Evolutionary conservation across 2,888 invertebrate species (phyloP), one percentile per base, ranked within the genome.

Genomic region (Drosophila anomelani): DNA sequence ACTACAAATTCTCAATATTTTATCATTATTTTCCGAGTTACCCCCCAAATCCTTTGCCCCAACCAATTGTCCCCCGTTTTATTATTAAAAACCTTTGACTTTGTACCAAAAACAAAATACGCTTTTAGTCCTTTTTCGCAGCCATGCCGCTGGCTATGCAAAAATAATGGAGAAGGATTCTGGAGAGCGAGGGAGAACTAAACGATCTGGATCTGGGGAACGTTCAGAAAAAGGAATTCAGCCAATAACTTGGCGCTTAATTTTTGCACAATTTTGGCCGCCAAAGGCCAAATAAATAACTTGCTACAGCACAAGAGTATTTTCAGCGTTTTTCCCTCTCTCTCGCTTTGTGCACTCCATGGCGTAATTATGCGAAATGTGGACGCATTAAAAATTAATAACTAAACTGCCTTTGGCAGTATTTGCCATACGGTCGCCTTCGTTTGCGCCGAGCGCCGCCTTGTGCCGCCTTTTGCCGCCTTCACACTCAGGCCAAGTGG

Each of bases 261-360:
- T 80, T 82, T 80, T 75, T 80, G 57, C 78, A 74, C 71, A 88
- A 80, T 78, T 84, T 69, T 53, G 51, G 66, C 36, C 70, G 87
- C 89, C 87, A 78, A 73, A 71, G 89, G 87, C 81, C 73, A 86
- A 84, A 81, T 81, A 86, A 85, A 85, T 88, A 85, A 78, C 89
- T 88, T 63, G 59, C 46, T 64, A 64, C 49, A 64, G 64, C 66
- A 66, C 55, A 55, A 56, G 46, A 56, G 47, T 67, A 68, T 46
- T 67, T 67, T 6, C 49, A 56, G 67, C 56, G 68, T 51, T 64
- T 51, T 66, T 34, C 32, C 2, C 54, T 47, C 12, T 15, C 51
- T 12, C 23, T 0, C 43, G 1, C 43, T 43, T 20, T 43, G 12
- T n/a, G 5, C 44, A 36, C 53, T 56, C 55, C 44, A 23, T 32